Evolutionary conservation across 2,113 vertebrate species (phyloP), one percentile per base, ranked within the genome.

Genomic region (Aldabrachelys gigantea): DNA sequence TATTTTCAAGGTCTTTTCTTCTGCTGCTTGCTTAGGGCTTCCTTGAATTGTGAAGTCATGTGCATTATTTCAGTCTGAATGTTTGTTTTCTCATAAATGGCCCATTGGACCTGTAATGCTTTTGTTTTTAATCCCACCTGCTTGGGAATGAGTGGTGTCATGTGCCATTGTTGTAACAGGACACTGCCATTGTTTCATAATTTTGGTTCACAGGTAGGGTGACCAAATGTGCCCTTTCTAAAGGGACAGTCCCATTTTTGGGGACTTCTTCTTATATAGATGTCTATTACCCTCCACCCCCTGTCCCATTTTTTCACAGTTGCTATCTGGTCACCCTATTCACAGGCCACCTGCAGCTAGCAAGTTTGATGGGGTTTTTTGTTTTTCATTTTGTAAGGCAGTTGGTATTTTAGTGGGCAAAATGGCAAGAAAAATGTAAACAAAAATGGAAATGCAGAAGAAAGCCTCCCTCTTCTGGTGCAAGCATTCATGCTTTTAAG

Each of bases 61-160:
- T 27, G 50, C 89, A 88, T 87, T 57, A 82, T 75, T 27, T 10
- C 4, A 59, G 57, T 21, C 49, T 57, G 14, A 57, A 87, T 80
- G 92, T 57, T 17, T 50, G 31, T 88, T 79, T 79, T 50, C 49
- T 89, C 81, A 31, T 57, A 52, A 31, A 2, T 4, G 62, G 79
- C 56, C 8, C 87, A 6, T 84, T 0, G 0, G 62, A 82, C 0
- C 0, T 3, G 41, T 85, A 93, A 80, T 56, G n/a, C 62, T 95
- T 31, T 82, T 79, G 2, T 27, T 84, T 85, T 80, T 90, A 2
- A 0, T 29, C 80, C 54, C 29, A 22, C 57, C 57, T 1, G 0
- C 82, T 27, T 89, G 81, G 65, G 89, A 65, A 0, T 0, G 38
- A 47, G 24, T 82, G 80, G 83, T 87, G n/a, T 88, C 89, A 87